Base-by-base conservation (phyloP, 1,140 invertebrate genomes). In the Aphaenogaster floridana region DNA sequence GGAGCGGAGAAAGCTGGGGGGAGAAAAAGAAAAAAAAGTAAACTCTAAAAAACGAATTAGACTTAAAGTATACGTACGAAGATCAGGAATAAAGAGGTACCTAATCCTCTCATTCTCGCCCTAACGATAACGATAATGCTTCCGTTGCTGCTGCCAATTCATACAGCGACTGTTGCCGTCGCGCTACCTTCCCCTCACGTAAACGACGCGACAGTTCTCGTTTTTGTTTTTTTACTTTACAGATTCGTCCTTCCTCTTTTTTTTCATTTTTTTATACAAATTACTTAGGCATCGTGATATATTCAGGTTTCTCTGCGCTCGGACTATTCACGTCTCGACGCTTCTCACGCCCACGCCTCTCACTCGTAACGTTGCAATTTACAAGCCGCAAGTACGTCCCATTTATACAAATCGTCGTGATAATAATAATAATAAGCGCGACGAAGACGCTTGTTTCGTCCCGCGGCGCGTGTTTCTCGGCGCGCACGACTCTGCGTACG, bases 221-320 rank as follows among this genome's bases (percentile, higher is more conserved):
- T 74, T 64, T 45, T 28, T 28, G 28, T 28, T 28, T 28, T 28
- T 71, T 88, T 91, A 91, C 86, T 91, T 92, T 92, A 91, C 92
- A 92, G 88, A 88, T 89, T 87, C 92, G 64, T 89, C 88, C 81
- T 39, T 42, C 36, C 7, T 28, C 9, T 50, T 42, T 69, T 50
- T 28, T 48, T 9, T 28, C 28, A 42, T 15, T 42, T 57, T 76
- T 92, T 92, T 90, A 92, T 91, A 92, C 92, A 92, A 92, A 91
- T 92, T 90, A 92, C 86, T 92, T 92, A 91, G 90, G 91, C 92
- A 88, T 88, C 87, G 79, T 90, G 80, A 90, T 88, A 90, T 68
- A 28, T 90, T 90, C 85, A 86, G 86, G 88, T 91, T 90, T 87
- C 34, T 81, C 76, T 89, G 69, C 69, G 78, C 61, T 84, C 15